These are phyloP conservation scores for Gymnobelideus leadbeateri DNA, from an alignment of 2,113 vertebrate genomes.

Conservation along the genomic window DNA sequence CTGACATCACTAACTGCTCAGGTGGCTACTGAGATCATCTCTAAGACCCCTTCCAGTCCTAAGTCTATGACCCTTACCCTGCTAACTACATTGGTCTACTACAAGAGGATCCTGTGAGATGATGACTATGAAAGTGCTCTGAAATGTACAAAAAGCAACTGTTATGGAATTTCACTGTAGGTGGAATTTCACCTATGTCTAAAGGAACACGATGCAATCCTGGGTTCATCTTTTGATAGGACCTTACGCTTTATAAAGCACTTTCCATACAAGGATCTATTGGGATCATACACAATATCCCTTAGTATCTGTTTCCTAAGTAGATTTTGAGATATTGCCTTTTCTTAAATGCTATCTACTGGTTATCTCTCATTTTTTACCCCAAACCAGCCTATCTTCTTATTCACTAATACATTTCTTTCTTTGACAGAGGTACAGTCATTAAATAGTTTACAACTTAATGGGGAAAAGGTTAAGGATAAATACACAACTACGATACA, in stretches of 20 bases:
- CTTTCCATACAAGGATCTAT: background rate
- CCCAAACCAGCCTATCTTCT: background rate
- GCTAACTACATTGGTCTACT: background rate
- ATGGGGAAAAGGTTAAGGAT: background rate
- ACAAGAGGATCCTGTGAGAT: background rate
- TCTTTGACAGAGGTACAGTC: background rate
- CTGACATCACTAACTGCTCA: background rate
- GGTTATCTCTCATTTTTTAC: background rate
- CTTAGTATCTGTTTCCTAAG: background rate
- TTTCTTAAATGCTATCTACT: background rate
- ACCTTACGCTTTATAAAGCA: background rate
- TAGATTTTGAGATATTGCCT: background rate
- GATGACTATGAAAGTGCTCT: background rate
- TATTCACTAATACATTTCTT: background rate
- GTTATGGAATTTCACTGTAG: background rate
- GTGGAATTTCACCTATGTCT: background rate
- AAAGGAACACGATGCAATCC: background rate
- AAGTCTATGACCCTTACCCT: background rate
- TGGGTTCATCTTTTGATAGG: background rate
- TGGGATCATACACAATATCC: background rate
- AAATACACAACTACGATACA: constrained; percentile 11
- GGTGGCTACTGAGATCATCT: background rate
- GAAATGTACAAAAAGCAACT: background rate
- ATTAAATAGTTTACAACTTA: constrained; percentile 1
- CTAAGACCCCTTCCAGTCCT: background rate